These are phyloP conservation scores for Orthosia gothica DNA, from an alignment of 2,888 invertebrate species.

Conservation along the genomic window DNA sequence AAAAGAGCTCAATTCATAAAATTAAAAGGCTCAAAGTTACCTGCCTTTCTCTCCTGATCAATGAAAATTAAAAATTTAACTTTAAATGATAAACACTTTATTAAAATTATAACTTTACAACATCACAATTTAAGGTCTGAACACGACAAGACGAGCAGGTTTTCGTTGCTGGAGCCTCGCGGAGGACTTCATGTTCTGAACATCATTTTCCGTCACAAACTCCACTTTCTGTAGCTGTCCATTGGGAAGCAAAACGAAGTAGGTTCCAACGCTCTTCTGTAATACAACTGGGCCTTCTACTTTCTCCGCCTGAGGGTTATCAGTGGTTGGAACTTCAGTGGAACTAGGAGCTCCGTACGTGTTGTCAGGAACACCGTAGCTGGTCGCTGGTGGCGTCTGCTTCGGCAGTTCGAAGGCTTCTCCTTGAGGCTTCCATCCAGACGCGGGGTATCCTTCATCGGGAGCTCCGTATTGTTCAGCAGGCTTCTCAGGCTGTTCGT, in stretches of 20 bases:
- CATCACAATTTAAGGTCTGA: slow-evolving; percentile 75
- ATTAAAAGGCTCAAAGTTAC: not conserved
- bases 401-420: slow-evolving; percentile 84
- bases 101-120: slow-evolving; percentile 23
- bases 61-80: slow-evolving; percentile 11
- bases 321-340: slow-evolving; percentile 81
- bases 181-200: slow-evolving; percentile 92
- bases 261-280: slow-evolving; percentile 91
- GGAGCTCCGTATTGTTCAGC: slow-evolving; percentile 70
- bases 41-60: not conserved
- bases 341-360: slow-evolving; percentile 78
- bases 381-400: slow-evolving; percentile 75
- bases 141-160: slow-evolving; percentile 81
- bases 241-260: slow-evolving; percentile 93
- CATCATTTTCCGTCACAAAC: slow-evolving; percentile 89
- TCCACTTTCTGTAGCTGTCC: slow-evolving; percentile 92
- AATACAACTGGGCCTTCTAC: slow-evolving; percentile 85
- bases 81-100: slow-evolving; percentile 46
- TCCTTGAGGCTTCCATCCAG: slow-evolving; percentile 88
- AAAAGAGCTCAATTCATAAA: not conserved
- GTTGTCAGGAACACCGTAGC: slow-evolving; percentile 82
- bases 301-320: slow-evolving; percentile 82
- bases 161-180: slow-evolving; percentile 91
- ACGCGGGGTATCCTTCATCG: slow-evolving; percentile 82
- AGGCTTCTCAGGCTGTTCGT: slow-evolving; percentile 76